Evolutionary conservation across 2,888 invertebrate genomes (phyloP), one percentile per base, ranked within the genome.

Genomic region (Diploptera punctata): DNA sequence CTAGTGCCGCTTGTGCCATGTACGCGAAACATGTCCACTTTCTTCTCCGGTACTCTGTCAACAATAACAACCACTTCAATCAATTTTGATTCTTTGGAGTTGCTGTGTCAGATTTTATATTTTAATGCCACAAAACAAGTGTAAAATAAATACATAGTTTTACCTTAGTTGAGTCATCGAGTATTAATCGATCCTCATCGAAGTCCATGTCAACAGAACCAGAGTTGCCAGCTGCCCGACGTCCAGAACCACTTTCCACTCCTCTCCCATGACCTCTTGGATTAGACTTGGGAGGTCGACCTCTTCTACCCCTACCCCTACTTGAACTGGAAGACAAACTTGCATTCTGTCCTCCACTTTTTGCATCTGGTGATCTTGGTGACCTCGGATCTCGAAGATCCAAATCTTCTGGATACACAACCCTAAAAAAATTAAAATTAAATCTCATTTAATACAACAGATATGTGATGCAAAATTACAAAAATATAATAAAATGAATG

Each of bases 351-450:
- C 65, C 65, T 26, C 7, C 18, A 24, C 18, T 24, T 47, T 24
- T 54, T 3, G 19, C 18, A 52, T 71, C 68, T 4, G 75, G 75
- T 24, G 76, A 71, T n/a, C 71, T 61, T 4, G 75, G 75, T 19
- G 75, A 70, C 16, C 71, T 61, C 33, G 72, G 75, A 38, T 73
- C 70, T 7, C 81, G 81, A 3, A 83, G 77, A 70, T 83, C 75
- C 47, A 75, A 43, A 47, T 74, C 75, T 54, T 73, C 71, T 29
- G 87, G 87, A 77, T 86, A 86, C 5, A 83, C 81, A 57, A 83
- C 81, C 62, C 87, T 86, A 43, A 81, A 81, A 68, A 52, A 33
- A 33, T 10, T 7, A 33, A 33, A n/a, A n/a, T n/a, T n/a, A n/a
- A n/a, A n/a, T n/a, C n/a, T n/a, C n/a, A n/a, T n/a, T n/a, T n/a